Conservation (phyloP, 2,888 invertebrate species). For the Erynnis tages region DNA sequence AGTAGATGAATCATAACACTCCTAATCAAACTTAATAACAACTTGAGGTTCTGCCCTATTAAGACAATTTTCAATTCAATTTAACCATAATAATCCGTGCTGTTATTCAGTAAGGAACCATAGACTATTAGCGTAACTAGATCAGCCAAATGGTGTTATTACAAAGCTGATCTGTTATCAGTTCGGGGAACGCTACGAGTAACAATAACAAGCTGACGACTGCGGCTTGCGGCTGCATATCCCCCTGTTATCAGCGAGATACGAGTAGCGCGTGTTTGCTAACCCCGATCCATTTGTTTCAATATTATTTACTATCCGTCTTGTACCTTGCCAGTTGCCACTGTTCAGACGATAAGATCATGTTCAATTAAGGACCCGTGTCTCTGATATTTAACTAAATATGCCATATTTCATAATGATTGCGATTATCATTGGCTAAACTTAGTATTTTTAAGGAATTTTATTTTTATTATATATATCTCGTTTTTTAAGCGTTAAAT, state of each 20-base stretch:
- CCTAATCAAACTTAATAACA: not conserved
- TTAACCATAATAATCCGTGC: too few relatives aligned
- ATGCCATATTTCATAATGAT: too few relatives aligned
- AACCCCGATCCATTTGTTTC: constrained; percentile 43
- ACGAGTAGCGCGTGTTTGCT: constrained; percentile 33
- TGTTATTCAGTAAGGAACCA: too few relatives aligned
- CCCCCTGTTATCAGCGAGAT: constrained; percentile 34
- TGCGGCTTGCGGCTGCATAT: constrained; percentile 2
- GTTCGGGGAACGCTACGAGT: constrained; percentile 41
- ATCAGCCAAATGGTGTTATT: constrained; percentile 3
- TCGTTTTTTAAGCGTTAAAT: too few relatives aligned
- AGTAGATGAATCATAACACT: too few relatives aligned
- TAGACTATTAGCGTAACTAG: constrained; percentile 3
- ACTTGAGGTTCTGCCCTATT: too few relatives aligned
- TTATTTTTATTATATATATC: too few relatives aligned
- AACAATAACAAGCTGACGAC: constrained; percentile 22
- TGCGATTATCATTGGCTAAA: too few relatives aligned
- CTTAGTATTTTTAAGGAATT: too few relatives aligned
- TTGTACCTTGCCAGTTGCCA: not conserved
- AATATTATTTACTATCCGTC: constrained; percentile 26
- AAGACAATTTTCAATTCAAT: too few relatives aligned
- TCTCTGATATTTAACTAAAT: not conserved
- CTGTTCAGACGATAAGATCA: not conserved
- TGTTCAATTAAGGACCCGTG: not conserved
- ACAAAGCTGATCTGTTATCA: constrained; percentile 33